These are phyloP conservation scores for Euzetes globulus DNA, from an alignment of 2,888 invertebrate species.

Conservation along the genomic window DNA sequence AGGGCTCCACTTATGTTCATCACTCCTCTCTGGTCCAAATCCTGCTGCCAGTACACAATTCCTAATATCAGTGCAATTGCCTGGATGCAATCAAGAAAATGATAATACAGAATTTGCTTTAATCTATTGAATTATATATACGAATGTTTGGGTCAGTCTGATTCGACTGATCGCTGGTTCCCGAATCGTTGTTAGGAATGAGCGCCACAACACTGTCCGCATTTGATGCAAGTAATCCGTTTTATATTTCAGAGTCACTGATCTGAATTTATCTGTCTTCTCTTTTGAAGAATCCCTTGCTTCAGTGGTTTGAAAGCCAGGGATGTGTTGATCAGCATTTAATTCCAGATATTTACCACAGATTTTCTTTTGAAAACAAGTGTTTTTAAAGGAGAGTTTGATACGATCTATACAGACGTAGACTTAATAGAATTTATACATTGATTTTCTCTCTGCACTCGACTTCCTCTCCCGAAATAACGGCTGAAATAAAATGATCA, in stretches of 20 bases:
- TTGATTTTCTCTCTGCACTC: constrained; percentile 65
- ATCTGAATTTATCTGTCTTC: neutral
- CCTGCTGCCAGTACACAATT: constrained; percentile 48
- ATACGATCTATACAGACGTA: neutral
- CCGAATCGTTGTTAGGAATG: constrained; percentile 77
- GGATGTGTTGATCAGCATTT: neutral
- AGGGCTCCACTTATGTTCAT: constrained; percentile 49
- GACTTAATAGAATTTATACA: neutral
- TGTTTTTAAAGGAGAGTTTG: neutral
- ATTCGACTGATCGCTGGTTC: constrained; percentile 86
- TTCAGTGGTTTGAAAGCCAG: neutral
- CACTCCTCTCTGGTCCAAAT: constrained; percentile 46
- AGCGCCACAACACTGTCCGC: constrained; percentile 77
- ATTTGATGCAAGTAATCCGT: constrained; percentile 83
- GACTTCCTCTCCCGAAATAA: constrained; percentile 69
- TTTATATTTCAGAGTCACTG: constrained; percentile 62
- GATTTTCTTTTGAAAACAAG: neutral
- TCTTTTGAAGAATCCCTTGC: neutral
- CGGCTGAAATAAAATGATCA: constrained; percentile 46
- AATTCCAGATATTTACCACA: neutral
- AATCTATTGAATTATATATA: constrained; percentile 52
- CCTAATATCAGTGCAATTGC: constrained; percentile 48
- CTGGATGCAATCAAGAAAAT: constrained; percentile 41
- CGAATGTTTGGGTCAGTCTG: constrained; percentile 75
- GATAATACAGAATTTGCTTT: neutral